Percentiles rank a stretch among this genome's conserved stretches.
Evolutionary conservation across 2,888 invertebrate genomes (phyloP).

Genomic region (Ornithoptera alexandrae): DNA sequence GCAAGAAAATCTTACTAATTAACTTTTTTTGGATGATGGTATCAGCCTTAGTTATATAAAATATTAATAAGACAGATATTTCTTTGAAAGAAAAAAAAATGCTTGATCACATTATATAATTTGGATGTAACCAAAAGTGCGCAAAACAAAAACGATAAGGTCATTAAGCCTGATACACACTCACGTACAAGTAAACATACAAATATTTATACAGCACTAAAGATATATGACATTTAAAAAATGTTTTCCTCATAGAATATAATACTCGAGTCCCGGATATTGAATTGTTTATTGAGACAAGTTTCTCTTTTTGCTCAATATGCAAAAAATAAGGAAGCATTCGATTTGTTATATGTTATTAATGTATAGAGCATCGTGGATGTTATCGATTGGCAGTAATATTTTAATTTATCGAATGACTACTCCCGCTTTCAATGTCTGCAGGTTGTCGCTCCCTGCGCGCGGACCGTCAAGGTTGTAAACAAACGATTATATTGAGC

Average conservation of each 20-base stretch:
- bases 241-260: constrained; percentile 7
- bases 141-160: constrained; percentile 5
- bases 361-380: constrained; percentile 5
- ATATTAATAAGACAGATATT: no score
- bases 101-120: constrained; percentile 1
- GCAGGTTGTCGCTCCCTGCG: constrained; percentile 28
- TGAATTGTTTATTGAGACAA: constrained; percentile 27
- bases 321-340: constrained; percentile 53
- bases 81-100: background rate
- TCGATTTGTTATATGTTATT: constrained; percentile 43
- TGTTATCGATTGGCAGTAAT: constrained; percentile 11
- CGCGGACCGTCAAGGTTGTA: constrained; percentile 28
- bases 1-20: no score
- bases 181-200: background rate
- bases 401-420: constrained; percentile 23
- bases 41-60: no score
- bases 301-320: constrained; percentile 12
- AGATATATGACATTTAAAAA: constrained; percentile 11
- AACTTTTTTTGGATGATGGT: no score
- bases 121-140: constrained; percentile 3
- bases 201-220: constrained; percentile 8
- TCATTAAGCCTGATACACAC: constrained; percentile 6
- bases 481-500: constrained; percentile 27
- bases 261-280: constrained; percentile 34
- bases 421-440: constrained; percentile 19